Conservation (phyloP, 2,888 invertebrate genomes). For the Temnothorax unifasciatus region DNA sequence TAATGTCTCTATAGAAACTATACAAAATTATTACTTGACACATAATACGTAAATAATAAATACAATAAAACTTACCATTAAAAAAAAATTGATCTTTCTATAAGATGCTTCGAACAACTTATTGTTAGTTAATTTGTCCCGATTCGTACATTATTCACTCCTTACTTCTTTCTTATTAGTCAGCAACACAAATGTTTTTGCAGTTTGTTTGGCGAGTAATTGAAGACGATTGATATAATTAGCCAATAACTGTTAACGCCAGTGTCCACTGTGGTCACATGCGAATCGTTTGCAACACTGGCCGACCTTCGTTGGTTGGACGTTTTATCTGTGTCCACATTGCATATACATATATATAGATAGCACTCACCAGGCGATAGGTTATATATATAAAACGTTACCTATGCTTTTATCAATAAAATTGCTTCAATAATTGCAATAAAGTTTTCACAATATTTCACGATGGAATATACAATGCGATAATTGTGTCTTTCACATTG, state of each 20-base stretch:
- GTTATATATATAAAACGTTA: neutral
- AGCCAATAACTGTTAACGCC: constrained; percentile 6
- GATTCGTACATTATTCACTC: neutral
- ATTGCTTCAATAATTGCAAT: neutral
- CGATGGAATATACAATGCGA: neutral
- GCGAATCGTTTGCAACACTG: neutral
- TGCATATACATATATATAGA: constrained; percentile 7
- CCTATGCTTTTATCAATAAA: neutral
- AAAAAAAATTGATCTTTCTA: neutral
- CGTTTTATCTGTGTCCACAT: constrained; percentile 18
- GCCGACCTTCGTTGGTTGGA: constrained; percentile 21
- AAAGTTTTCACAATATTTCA: neutral
- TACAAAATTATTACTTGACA: neutral
- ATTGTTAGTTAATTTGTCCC: neutral
- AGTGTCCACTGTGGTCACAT: neutral
- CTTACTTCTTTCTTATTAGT: neutral
- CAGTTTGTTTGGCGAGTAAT: neutral
- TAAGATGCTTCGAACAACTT: neutral
- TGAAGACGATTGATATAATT: neutral
- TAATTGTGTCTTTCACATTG: neutral
- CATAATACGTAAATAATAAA: neutral
- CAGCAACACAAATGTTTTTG: neutral
- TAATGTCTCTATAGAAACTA: neutral
- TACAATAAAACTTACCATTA: neutral
- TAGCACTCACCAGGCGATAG: neutral